A percentile compares a stretch with the other conserved stretches of the same genome.
Evolutionary conservation across 2,797 vertebrate genomes (phyloP).

Genomic region (Hybognathus amarus): DNA sequence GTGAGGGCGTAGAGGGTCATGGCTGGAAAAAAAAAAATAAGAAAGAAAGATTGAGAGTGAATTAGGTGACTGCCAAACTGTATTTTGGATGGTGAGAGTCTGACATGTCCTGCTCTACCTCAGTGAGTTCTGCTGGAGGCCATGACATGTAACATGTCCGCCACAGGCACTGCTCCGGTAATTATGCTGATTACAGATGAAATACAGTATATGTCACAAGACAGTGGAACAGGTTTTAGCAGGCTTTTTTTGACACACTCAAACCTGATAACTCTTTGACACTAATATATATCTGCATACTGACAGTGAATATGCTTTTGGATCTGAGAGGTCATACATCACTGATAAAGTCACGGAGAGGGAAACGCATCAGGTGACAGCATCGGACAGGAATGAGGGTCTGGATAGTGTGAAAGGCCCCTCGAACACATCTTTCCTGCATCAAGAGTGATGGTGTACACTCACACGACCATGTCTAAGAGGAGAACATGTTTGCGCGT

Average conservation of each 20-base stretch:
- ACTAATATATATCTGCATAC: constrained; percentile 28
- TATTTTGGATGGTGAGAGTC: constrained; percentile 33
- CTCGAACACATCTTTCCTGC: constrained; percentile 80
- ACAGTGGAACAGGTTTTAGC: constrained; percentile 52
- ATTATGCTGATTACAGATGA: constrained; percentile 66
- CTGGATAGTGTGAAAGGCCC: constrained; percentile 72
- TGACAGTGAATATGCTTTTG: constrained; percentile 31
- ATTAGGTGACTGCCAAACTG: constrained; percentile 33
- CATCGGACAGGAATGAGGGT: constrained; percentile 81
- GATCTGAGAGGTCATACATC: constrained; percentile 69
- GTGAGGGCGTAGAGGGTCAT: constrained; percentile 22
- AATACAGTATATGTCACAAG: constrained; percentile 47
- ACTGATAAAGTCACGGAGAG: constrained; percentile 76
- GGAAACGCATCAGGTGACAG: constrained; percentile 75
- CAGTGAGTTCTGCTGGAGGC: constrained; percentile 63
- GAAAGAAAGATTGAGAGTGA: not conserved
- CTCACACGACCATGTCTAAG: constrained; percentile 45
- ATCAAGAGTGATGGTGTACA: constrained; percentile 67
- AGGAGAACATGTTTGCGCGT: constrained; percentile 34
- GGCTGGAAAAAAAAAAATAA: not conserved
- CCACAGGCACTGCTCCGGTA: constrained; percentile 54
- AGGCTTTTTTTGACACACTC: constrained; percentile 24
- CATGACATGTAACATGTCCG: constrained; percentile 65
- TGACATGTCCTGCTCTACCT: constrained; percentile 58
- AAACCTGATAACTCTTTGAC: constrained; percentile 49